phyloP scores from a whole-genome alignment of 1,140 invertebrate genomes.

The Doryteuthis pealeii region DNA sequence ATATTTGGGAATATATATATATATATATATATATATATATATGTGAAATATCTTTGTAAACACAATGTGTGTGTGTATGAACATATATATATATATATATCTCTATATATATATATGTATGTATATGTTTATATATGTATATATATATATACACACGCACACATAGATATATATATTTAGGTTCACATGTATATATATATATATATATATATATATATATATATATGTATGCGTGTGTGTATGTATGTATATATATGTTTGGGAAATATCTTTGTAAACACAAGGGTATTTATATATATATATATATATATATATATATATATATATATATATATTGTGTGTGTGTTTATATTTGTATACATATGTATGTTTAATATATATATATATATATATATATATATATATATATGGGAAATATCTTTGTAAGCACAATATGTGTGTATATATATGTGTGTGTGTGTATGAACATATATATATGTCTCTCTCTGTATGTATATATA shows the following conservation, averaged over 20 bases:
- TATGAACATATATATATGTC: too few relatives aligned
- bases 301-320: neutral
- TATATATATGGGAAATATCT: too few relatives aligned
- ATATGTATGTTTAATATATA: neutral
- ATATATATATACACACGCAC: neutral
- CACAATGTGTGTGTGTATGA: too few relatives aligned
- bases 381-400: neutral
- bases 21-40: neutral
- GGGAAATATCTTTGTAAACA: neutral
- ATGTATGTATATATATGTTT: neutral
- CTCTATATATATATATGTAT: too few relatives aligned
- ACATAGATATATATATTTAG: neutral
- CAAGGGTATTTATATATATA: neutral
- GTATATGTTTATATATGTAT: too few relatives aligned
- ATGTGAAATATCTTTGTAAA: too few relatives aligned
- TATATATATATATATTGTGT: neutral
- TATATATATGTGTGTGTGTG: too few relatives aligned
- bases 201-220: conserved; percentile 1
- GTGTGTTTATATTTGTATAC: neutral
- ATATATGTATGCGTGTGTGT: neutral
- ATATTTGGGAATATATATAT: neutral
- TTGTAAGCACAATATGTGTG: too few relatives aligned
- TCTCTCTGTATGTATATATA: too few relatives aligned
- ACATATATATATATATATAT: too few relatives aligned
- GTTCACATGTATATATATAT: neutral